Evolutionary conservation across 2,888 invertebrate species (phyloP).

Genomic region (Syrista parreyssii): DNA sequence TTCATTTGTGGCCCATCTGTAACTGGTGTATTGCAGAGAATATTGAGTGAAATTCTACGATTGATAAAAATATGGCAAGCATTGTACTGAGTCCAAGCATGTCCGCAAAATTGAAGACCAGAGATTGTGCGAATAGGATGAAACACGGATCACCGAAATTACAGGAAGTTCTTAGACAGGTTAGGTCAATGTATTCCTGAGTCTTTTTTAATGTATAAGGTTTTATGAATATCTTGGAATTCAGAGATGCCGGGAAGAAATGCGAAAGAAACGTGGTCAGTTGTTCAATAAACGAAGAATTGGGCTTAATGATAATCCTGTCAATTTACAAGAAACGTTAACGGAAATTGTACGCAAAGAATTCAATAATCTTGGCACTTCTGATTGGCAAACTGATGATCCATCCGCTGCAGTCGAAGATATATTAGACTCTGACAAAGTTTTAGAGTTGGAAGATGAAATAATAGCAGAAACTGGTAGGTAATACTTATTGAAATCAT

Average conservation of each 20-base stretch:
- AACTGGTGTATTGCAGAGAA: neutral
- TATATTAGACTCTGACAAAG: constrained; percentile 45
- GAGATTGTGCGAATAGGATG: constrained; percentile 46
- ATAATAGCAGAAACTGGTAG: constrained; percentile 53
- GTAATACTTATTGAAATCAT: neutral
- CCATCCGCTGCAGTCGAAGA: constrained; percentile 17
- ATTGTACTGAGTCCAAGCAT: constrained; percentile 38
- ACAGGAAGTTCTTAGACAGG: constrained; percentile 63
- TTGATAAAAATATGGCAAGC: constrained; percentile 36
- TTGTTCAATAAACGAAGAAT: constrained; percentile 50
- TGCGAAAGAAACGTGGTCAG: constrained; percentile 52
- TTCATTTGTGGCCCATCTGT: neutral
- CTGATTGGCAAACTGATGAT: constrained; percentile 22
- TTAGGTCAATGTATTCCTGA: constrained; percentile 33
- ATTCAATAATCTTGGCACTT: constrained; percentile 43
- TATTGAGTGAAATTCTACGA: neutral
- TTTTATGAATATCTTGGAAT: constrained; percentile 5
- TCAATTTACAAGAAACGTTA: constrained; percentile 42
- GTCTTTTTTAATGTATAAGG: neutral
- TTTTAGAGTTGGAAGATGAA: constrained; percentile 45
- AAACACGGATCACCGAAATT: constrained; percentile 61
- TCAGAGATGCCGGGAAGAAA: constrained; percentile 54
- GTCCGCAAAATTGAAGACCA: constrained; percentile 42
- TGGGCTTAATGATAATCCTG: constrained; percentile 31
- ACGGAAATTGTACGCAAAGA: constrained; percentile 55